Conservation (phyloP, 2,888 invertebrate genomes). For the Acrobeloides nanus region DNA sequence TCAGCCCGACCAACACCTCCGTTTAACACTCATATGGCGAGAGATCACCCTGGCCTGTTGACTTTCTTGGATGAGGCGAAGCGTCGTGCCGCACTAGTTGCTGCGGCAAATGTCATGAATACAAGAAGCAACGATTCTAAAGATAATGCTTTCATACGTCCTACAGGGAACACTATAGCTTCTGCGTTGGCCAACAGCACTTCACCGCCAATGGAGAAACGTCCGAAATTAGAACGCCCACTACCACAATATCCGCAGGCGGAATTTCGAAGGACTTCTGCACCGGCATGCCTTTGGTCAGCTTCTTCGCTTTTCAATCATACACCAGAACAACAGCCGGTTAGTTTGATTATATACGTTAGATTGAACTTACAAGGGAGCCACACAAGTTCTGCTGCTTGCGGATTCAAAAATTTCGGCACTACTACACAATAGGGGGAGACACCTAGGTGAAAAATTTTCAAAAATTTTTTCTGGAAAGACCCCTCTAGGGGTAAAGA, state of each 20-base stretch:
- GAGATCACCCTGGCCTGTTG: slow-evolving; percentile 11
- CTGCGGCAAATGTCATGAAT: too few relatives aligned
- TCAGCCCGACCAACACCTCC: too few relatives aligned
- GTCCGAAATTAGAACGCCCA: slow-evolving; percentile 1
- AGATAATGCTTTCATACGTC: too few relatives aligned
- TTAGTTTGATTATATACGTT: too few relatives aligned
- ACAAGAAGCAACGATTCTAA: background rate
- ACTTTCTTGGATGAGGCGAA: slow-evolving; percentile 15
- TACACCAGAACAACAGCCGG: background rate
- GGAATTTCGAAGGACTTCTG: slow-evolving; percentile 36
- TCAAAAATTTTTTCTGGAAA: too few relatives aligned
- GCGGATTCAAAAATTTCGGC: background rate
- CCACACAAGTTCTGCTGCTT: background rate
- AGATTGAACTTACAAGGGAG: too few relatives aligned
- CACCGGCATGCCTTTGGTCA: slow-evolving; percentile 36
- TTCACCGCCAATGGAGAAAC: background rate
- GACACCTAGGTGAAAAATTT: too few relatives aligned
- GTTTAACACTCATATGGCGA: too few relatives aligned
- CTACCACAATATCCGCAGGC: slow-evolving; percentile 23
- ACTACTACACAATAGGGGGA: too few relatives aligned
- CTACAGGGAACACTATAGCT: background rate
- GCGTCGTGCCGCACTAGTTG: slow-evolving; percentile 2
- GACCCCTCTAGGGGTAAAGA: too few relatives aligned
- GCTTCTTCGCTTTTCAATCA: slow-evolving; percentile 15
- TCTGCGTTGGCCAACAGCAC: background rate